Evolutionary conservation across 2,113 vertebrate species (phyloP), one percentile per base, ranked within the genome.

Genomic region (Pycnonotus jocosus): DNA sequence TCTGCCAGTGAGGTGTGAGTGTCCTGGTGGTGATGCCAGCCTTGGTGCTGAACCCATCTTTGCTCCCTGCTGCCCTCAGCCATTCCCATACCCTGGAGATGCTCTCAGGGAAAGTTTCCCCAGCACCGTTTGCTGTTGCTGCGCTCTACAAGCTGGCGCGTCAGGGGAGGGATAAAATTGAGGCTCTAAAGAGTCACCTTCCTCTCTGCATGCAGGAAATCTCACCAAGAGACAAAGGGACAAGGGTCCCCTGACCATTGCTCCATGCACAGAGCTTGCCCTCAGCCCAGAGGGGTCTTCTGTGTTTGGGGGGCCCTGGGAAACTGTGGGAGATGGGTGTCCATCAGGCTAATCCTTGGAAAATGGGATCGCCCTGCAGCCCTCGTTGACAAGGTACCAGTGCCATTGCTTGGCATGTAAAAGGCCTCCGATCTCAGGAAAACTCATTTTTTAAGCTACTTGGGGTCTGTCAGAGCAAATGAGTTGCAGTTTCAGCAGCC

Each of bases 211-310:
- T 0, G 3, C 31, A 35, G 68, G 58, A 70, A 33, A 73, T 16
- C 8, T 30, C 58, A 22, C 3, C 6, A 19, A 30, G 11, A 19
- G 38, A 20, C 11, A 47, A 31, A 54, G 38, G 40, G 24, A 12
- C 7, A 0, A 22, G 35, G 25, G 22, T 19, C 0, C 12, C 31
- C 38, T 2, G 1, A 9, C 33, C 57, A 3, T 20, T 2, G 0
- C 8, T 10, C 35, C 47, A 2, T 4, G 37, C 40, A 30, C 24
- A 12, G 60, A 58, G 35, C 24, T 48, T 3, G 0, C 35, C 31
- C 1, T 2, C 58, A 51, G 37, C 1, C 2, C 28, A 45, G 22
- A 0, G 3, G 33, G n/a, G 45, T 61, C 3, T 37, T 8, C 42
- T 11, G 10, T 4, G 27, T 40, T 24, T 33, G 25, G 37, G 18